Evolutionary conservation across 64 coral and sea anemone species (phyloP), one percentile per base, ranked within the genome.

Genomic region (Catalaphyllia jardinei): DNA sequence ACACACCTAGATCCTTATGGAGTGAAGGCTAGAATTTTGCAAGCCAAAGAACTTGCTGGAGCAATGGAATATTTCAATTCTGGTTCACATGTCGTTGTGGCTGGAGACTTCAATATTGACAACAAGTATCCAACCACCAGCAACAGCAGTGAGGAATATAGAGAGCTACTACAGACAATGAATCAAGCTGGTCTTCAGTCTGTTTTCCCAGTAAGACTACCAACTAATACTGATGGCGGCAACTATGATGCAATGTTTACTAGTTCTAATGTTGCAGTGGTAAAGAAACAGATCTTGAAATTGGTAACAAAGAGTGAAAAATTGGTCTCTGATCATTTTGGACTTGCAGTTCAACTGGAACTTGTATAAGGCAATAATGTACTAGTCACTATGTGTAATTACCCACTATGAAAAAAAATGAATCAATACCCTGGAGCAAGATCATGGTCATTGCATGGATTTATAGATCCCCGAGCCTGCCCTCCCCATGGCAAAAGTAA

Each of bases 281-380:
- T 78, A 28, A 49, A 31, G 73, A 90, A 57, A 76, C 65, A 83
- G 33, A 62, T 93, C 1, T 77, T 96, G 30, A 87, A 93, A 65
- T 22, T 96, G 7, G 49, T 78, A 63, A 91, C 95, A 76, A 74
- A 55, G 8, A 86, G 76, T 55, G 60, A 79, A 27, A 78, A 83
- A 74, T 80, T 87, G 88, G 95, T 93, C 14, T 96, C 95, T 1
- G 91, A 96, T 76, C 95, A 96, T 87, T 96, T 55, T 88, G 95
- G 95, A 5, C 69, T 96, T 5, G 52, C 71, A 76, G 75, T 81
- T 46, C 82, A 90, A 67, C 29, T 93, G 0, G 85, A 91, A 65
- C 29, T 96, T 0, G 52, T 39, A 71, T 59, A 74, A 94, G 16
- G 46, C n/a, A 64, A 94, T 27, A 60, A 35, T 35, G 33, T 35